Evolutionary conservation across 2,888 invertebrate species (phyloP), one percentile per base, ranked within the genome.

Genomic region (Campoletis raptor): DNA sequence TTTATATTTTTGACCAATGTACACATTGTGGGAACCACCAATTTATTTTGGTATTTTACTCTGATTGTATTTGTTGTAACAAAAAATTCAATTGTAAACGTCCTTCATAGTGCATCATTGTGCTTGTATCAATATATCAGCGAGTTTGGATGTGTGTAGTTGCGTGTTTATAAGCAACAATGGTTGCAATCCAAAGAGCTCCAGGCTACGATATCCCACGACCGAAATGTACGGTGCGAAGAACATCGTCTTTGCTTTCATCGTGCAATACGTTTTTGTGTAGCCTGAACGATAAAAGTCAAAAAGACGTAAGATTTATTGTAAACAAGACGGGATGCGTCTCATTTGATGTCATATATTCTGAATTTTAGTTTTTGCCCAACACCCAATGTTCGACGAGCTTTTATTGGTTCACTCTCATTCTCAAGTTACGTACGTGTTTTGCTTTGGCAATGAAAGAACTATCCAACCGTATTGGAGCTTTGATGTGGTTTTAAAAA

Each of bases 381-480:
- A 40, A 12, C 66, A 40, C n/a, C n/a, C 79, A 54, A 61, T 70
- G 69, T 61, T 70, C 57, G 30, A 30, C 67, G 52, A 40, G 30
- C 70, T 61, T 30, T 69, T 57, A 4, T 70, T 21, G 42, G 81
- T 37, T 72, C 72, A 67, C 67, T 72, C 69, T 66, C 61, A 70
- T 78, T 82, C 73, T 61, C 74, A 57, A 73, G 73, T 74, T 69
- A 73, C 73, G 69, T 78, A 85, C 85, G 81, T 85, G 85, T 79
- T 57, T 85, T 74, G 85, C 45, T 74, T 82, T 18, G 54, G 57
- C 37, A 79, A 85, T 81, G 81, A 78, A 82, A 78, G 74, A 69
- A 73, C 78, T 61, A 52, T 73, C 2, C 30, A 85, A 61, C 52
- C 81, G 21, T 12, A 15, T 10, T n/a, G 21, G 21, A 48, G n/a